phyloP scores from a whole-genome alignment of 2,888 invertebrate species.

The Eristalis intricaria region DNA sequence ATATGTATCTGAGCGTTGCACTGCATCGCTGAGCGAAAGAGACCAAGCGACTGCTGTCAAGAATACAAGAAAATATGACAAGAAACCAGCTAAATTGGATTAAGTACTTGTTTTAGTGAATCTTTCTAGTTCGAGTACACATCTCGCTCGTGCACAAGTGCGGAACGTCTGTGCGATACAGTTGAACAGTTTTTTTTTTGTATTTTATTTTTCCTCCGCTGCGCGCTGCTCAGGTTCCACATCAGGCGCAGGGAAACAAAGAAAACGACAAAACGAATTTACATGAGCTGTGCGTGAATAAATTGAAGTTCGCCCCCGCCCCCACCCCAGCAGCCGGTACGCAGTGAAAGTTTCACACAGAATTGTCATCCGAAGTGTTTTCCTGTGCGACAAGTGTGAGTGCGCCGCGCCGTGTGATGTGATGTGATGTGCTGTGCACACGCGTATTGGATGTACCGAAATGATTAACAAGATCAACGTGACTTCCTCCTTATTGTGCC shows the following conservation, averaged over 20 bases:
- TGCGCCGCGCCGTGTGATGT: too few relatives aligned
- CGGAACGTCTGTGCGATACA: neutral
- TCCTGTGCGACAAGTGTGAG: neutral
- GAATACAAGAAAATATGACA: constrained; percentile 6
- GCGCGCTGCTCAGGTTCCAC: too few relatives aligned
- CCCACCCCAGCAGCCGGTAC: too few relatives aligned
- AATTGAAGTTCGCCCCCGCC: neutral
- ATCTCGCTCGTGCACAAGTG: constrained; percentile 17
- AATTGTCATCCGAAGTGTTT: neutral
- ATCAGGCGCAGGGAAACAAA: neutral
- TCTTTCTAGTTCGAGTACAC: constrained; percentile 39
- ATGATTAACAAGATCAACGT: constrained; percentile 69
- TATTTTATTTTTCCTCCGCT: neutral
- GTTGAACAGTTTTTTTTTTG: neutral
- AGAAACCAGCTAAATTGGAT: constrained; percentile 62
- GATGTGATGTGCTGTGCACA: too few relatives aligned
- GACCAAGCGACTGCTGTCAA: neutral
- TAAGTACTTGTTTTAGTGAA: constrained; percentile 54
- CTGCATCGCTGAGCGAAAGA: constrained; percentile 17
- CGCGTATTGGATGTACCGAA: constrained; percentile 1
- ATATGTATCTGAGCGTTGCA: neutral
- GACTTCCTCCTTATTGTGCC: constrained; percentile 30
- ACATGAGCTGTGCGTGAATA: neutral
- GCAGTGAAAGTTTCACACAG: constrained; percentile 19
- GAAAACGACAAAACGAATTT: neutral